Percentiles rank a stretch among this genome's conserved stretches.
phyloP scores from a whole-genome alignment of 2,888 invertebrate species.

The Pantelozetes paolii region DNA sequence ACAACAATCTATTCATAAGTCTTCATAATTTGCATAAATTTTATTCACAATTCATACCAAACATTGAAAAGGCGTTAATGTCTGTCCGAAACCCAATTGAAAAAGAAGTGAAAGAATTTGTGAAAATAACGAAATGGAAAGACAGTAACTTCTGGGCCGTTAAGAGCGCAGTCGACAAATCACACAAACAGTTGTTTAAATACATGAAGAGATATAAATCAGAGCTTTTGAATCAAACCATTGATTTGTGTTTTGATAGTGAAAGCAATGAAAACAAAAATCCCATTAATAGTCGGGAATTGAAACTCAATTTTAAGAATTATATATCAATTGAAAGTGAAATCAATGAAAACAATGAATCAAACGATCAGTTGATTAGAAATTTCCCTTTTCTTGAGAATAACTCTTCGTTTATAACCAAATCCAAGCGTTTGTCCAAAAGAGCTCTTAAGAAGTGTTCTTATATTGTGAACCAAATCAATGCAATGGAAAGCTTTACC shows the following conservation, averaged over 20 bases:
- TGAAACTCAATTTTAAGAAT: slow-evolving; percentile 1
- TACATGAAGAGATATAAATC: slow-evolving; percentile 75
- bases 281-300: slow-evolving; percentile 12
- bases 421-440: background rate
- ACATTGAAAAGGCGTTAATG: slow-evolving; percentile 64
- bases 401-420: background rate
- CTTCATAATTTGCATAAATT: slow-evolving; percentile 78
- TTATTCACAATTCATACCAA: slow-evolving; percentile 70
- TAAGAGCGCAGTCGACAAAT: slow-evolving; percentile 78
- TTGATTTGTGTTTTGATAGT: background rate
- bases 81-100: slow-evolving; percentile 75
- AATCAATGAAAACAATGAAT: background rate
- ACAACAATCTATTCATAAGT: slow-evolving; percentile 29
- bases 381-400: slow-evolving; percentile 4
- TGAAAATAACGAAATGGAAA: slow-evolving; percentile 91
- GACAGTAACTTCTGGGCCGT: slow-evolving; percentile 92
- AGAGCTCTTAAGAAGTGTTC: slow-evolving; percentile 12
- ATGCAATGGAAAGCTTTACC: slow-evolving; percentile 58
- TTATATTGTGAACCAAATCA: slow-evolving; percentile 55
- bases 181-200: slow-evolving; percentile 80
- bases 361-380: background rate
- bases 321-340: background rate
- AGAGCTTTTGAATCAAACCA: slow-evolving; percentile 40
- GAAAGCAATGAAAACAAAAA: slow-evolving; percentile 31
- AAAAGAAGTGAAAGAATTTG: slow-evolving; percentile 83